phyloP scores from a whole-genome alignment of 2,888 invertebrate genomes.

The Spisula solida region DNA sequence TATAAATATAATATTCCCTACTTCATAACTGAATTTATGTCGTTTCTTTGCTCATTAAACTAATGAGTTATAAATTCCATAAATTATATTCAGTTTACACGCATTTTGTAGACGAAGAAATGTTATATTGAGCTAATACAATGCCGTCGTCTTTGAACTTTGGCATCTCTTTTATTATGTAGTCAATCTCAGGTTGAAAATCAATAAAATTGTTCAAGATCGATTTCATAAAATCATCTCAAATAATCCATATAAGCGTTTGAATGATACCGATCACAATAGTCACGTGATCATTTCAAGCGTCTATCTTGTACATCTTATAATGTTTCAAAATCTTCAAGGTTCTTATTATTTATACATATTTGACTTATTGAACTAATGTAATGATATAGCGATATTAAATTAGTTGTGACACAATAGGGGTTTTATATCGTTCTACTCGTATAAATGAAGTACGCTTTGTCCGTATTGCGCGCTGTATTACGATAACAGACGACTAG shows the following conservation, averaged over 20 bases:
- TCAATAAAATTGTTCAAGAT: neutral
- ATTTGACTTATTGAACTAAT: conserved; percentile 26
- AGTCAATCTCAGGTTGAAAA: neutral
- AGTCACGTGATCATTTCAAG: neutral
- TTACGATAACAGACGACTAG: neutral
- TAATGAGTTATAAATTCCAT: conserved; percentile 14
- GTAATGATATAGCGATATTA: conserved; percentile 20
- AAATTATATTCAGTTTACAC: neutral
- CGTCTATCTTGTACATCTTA: neutral
- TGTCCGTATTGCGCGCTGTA: neutral
- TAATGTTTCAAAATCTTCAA: neutral
- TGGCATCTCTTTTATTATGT: neutral
- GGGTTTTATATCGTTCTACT: neutral
- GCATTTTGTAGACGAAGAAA: neutral
- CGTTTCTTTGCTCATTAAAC: neutral
- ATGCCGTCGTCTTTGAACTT: neutral
- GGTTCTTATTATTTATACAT: neutral
- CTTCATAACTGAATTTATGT: neutral
- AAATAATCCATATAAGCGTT: neutral
- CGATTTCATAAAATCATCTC: conserved; percentile 25
- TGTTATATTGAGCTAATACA: neutral
- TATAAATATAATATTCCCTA: neutral
- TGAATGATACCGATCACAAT: neutral
- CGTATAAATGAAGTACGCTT: neutral
- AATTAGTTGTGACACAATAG: neutral